A percentile compares a stretch with the other conserved stretches of the same genome.
phyloP scores from a whole-genome alignment of 2,888 invertebrate genomes.

The Nomada lathburiana region DNA sequence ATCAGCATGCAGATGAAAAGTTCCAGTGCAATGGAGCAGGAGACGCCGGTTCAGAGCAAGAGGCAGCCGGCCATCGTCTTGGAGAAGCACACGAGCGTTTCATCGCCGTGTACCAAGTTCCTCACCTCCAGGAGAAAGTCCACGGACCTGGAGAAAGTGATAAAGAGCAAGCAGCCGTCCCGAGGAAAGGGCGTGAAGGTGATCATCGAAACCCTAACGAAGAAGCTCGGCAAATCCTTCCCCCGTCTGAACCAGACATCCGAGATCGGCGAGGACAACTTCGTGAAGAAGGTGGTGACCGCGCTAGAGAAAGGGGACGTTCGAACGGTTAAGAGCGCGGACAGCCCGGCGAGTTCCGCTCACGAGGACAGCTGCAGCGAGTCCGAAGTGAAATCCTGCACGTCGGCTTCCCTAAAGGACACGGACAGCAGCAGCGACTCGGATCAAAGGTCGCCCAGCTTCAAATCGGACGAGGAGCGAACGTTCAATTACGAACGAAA shows the following conservation, averaged over 20 bases:
- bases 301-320: slow-evolving; percentile 63
- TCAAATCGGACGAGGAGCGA: slow-evolving; percentile 31
- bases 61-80: background rate
- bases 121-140: slow-evolving; percentile 66
- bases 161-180: slow-evolving; percentile 45
- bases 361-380: slow-evolving; percentile 40
- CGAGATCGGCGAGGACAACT: slow-evolving; percentile 48
- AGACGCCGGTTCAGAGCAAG: background rate
- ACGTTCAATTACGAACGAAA: background rate
- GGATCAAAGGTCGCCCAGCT: slow-evolving; percentile 43
- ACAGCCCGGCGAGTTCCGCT: background rate
- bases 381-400: slow-evolving; percentile 53
- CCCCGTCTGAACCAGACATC: background rate
- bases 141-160: slow-evolving; percentile 62
- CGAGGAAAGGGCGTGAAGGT: slow-evolving; percentile 57
- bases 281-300: slow-evolving; percentile 67
- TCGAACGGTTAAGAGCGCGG: background rate
- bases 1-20: background rate
- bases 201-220: slow-evolving; percentile 69
- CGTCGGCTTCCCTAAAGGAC: slow-evolving; percentile 66
- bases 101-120: slow-evolving; percentile 46
- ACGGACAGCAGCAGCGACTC: slow-evolving; percentile 67
- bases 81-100: background rate
- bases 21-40: too few species aligned
- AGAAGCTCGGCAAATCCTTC: slow-evolving; percentile 35